Percentiles rank a stretch among this genome's conserved stretches.
These are phyloP conservation scores for Carettochelys insculpta DNA, from an alignment of 2,113 vertebrate genomes.

Conservation along the genomic window DNA sequence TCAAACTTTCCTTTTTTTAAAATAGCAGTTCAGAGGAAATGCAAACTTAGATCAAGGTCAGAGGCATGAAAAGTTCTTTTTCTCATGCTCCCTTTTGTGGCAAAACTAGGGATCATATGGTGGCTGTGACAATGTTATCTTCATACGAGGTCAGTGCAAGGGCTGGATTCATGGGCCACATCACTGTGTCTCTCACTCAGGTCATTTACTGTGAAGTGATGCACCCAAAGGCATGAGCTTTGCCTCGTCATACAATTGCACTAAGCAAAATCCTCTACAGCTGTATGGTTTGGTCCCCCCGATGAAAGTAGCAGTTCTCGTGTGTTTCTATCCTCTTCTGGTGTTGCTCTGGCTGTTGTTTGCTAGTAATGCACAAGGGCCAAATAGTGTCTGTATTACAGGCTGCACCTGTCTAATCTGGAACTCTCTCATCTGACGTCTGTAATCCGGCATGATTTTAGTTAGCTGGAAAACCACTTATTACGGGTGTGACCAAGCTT, in stretches of 20 bases:
- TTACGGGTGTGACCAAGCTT: too few species aligned
- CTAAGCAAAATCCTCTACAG: neutral
- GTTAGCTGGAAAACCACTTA: too few species aligned
- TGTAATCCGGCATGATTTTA: too few species aligned
- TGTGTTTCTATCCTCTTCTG: neutral
- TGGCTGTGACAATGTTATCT: neutral
- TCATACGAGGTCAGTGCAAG: neutral
- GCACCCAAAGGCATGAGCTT: neutral
- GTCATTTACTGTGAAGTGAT: neutral
- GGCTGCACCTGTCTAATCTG: too few species aligned
- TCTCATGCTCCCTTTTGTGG: conserved; percentile 65
- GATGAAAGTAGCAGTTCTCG: too few species aligned
- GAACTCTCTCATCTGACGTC: too few species aligned
- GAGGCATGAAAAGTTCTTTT: conserved; percentile 46
- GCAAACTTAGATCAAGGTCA: conserved; percentile 69
- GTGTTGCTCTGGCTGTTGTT: neutral
- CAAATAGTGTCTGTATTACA: neutral
- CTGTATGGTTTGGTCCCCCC: neutral
- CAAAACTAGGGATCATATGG: conserved; percentile 44
- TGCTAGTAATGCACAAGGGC: neutral
- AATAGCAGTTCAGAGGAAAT: conserved; percentile 70
- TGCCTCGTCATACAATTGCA: neutral
- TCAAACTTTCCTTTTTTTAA: conserved; percentile 42
- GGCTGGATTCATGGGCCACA: neutral
- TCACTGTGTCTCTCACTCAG: neutral